A percentile compares a stretch with the other conserved stretches of the same genome.
phyloP scores from a whole-genome alignment of 2,888 invertebrate genomes.

The Drosophila anceps region DNA sequence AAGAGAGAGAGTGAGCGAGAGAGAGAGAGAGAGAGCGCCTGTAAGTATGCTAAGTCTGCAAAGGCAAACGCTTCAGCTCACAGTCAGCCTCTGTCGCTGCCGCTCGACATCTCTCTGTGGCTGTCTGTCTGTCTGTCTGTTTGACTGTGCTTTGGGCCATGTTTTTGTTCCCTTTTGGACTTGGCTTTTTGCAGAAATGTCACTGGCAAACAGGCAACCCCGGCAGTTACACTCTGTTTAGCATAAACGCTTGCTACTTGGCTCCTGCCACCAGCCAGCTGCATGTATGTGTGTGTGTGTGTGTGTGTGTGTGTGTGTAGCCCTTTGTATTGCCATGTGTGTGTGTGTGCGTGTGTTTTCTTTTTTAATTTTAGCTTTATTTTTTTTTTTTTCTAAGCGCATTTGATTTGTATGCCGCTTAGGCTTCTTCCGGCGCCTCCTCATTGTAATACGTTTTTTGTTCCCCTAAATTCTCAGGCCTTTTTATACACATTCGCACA shows the following conservation, averaged over 20 bases:
- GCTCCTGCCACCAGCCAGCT: constrained; percentile 59
- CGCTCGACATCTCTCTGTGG: background rate
- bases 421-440: constrained; percentile 41
- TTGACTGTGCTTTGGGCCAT: constrained; percentile 51
- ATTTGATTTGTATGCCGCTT: constrained; percentile 67
- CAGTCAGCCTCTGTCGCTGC: background rate
- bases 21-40: constrained; percentile 38
- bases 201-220: constrained; percentile 78
- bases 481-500: constrained; percentile 56
- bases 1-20: constrained; percentile 16
- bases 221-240: constrained; percentile 82
- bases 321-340: constrained; percentile 55
- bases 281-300: constrained; percentile 35
- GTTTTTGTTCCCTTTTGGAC: constrained; percentile 58
- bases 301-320: too few relatives aligned
- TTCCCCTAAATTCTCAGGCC: constrained; percentile 44
- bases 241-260: constrained; percentile 82
- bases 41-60: constrained; percentile 70
- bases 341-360: constrained; percentile 41
- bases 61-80: constrained; percentile 18
- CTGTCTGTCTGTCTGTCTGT: constrained; percentile 16
- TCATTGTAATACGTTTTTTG: constrained; percentile 32
- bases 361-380: constrained; percentile 69
- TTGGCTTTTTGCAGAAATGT: constrained; percentile 78
- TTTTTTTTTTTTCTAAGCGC: constrained; percentile 69